These are phyloP conservation scores for Grammomys surdaster DNA, from an alignment of 2,113 vertebrate species.

Conservation along the genomic window DNA sequence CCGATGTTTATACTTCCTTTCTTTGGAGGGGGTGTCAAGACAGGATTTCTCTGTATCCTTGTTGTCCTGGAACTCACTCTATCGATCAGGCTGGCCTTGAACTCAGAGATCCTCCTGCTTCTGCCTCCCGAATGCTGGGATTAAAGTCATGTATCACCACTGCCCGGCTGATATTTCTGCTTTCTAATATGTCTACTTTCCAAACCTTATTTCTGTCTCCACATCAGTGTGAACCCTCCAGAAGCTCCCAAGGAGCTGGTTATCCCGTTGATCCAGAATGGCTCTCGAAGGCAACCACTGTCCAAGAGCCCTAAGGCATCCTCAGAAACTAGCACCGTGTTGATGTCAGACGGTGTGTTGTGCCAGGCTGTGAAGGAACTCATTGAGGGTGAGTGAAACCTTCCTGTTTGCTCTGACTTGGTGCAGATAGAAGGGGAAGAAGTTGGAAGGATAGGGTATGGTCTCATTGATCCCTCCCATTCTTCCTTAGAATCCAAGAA, in stretches of 20 bases:
- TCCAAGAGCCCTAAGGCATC: slow-evolving; percentile 43
- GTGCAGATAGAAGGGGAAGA: slow-evolving; percentile 46
- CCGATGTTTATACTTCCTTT: not conserved
- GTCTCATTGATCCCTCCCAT: slow-evolving; percentile 65
- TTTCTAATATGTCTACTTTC: not conserved
- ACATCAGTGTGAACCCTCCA: slow-evolving; percentile 80
- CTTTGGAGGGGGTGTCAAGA: not conserved
- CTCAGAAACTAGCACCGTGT: not conserved
- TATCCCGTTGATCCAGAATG: slow-evolving; percentile 93
- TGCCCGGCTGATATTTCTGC: not conserved
- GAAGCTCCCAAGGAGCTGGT: slow-evolving; percentile 90
- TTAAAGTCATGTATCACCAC: not conserved
- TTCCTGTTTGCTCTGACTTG: not conserved
- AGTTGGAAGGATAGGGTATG: slow-evolving; percentile 36
- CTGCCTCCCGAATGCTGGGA: not conserved
- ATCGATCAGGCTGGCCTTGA: not conserved
- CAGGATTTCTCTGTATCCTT: not conserved
- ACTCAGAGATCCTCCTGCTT: not conserved
- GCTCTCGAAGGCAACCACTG: slow-evolving; percentile 82
- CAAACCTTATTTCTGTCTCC: slow-evolving; percentile 25
- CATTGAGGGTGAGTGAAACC: slow-evolving; percentile 87
- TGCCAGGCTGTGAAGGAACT: slow-evolving; percentile 93
- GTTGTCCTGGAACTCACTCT: not conserved
- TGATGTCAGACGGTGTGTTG: slow-evolving; percentile 86
- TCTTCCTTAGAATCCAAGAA: slow-evolving; percentile 90